Base-by-base conservation (phyloP, 2,113 vertebrate species). In the Etheostoma cragini region DNA sequence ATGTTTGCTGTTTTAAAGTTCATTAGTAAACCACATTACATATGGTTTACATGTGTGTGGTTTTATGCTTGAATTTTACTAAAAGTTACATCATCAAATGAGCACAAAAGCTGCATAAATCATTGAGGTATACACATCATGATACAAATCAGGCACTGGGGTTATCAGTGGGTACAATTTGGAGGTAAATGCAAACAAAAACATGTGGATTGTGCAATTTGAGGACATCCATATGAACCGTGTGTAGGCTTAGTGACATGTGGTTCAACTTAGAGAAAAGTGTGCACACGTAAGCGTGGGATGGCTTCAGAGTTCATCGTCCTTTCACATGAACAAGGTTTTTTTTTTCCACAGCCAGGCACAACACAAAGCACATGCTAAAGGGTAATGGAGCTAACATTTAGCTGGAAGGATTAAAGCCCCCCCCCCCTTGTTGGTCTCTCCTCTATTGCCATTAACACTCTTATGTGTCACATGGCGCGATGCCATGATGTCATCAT, bases 191-290 rank as follows among this genome's bases (percentile, higher is more conserved):
- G 82, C 65, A 83, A 86, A 93, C 82, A 69, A 72, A 89, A 91
- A 92, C 88, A 90, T 87, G 85, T 70, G 77, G 86, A 88, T 80
- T 83, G 75, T 80, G 74, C 69, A 90, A 79, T 86, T 81, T 83
- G 64, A 82, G 46, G 70, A 78, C 66, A 71, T 80, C 84, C 87
- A 85, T 82, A 86, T 79, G 84, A 88, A 76, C 74, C 10, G 14
- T 61, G 57, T 63, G 75, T 30, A 61, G 72, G 66, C 52, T 35
- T 1, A 0, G 13, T 57, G 64, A 65, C 85, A 92, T 89, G 78
- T 92, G 91, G 79, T 86, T 92, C 16, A 8, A 88, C 75, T 94
- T 91, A 89, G 70, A 46, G 80, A 75, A 67, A n/a, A 30, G 57
- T 0, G 61, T 30, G 19, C 65, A 69, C 58, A 24, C 71, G 89